Evolutionary conservation across 2,888 invertebrate genomes (phyloP).

Genomic region (Adineta ricciae): DNA sequence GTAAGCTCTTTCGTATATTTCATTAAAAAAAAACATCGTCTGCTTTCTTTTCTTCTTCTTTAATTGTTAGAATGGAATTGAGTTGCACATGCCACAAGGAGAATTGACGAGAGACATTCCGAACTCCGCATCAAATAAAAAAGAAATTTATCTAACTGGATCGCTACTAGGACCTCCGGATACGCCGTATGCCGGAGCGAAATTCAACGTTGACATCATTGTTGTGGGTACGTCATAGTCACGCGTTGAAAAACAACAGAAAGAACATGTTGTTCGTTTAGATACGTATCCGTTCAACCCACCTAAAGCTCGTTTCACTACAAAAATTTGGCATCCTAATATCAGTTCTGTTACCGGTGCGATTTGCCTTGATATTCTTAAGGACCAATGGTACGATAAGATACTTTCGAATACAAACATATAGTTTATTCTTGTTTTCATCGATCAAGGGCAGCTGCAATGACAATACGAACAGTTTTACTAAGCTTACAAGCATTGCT

Average conservation of each 20-base stretch:
- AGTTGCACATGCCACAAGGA: background rate
- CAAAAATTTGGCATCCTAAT: conserved; percentile 99
- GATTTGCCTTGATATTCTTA: conserved; percentile 93
- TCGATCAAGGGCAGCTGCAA: conserved; percentile 67
- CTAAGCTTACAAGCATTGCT: conserved; percentile 86
- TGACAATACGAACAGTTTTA: conserved; percentile 87
- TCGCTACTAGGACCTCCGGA: conserved; percentile 95
- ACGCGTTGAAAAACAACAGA: background rate
- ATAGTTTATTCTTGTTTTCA: background rate
- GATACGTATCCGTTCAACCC: conserved; percentile 99
- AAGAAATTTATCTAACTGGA: conserved; percentile 79
- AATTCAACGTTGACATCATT: conserved; percentile 1
- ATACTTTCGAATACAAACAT: background rate
- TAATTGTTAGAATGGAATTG: conserved; percentile 36
- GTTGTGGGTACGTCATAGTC: background rate
- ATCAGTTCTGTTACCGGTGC: conserved; percentile 91
- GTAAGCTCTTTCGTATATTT: conserved; percentile 52
- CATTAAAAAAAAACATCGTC: background rate
- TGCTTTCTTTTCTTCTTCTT: conserved; percentile 19
- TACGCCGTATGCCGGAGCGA: conserved; percentile 65
- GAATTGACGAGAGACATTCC: background rate
- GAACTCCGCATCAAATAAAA: conserved; percentile 51
- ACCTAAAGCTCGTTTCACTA: conserved; percentile 92
- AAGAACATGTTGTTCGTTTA: too few species aligned
- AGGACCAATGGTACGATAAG: conserved; percentile 55